phyloP scores from a whole-genome alignment of 1,140 invertebrate species.

The Cotesia typhae region DNA sequence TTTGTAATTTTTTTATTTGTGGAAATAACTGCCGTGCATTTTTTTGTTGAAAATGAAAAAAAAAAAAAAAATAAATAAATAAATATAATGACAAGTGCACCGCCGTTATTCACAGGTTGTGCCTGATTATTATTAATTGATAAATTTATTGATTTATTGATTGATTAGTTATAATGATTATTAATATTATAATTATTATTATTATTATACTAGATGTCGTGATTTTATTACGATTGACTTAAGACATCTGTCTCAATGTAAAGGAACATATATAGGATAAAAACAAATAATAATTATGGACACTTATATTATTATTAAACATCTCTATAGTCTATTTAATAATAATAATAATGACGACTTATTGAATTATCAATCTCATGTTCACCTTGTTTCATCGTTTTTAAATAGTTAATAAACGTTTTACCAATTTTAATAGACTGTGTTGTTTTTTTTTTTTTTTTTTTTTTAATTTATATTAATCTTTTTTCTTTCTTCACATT shows the following conservation, averaged over 20 bases:
- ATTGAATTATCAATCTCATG: conserved; percentile 66
- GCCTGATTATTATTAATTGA: conserved; percentile 40
- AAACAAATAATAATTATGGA: conserved; percentile 55
- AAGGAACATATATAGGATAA: conserved; percentile 42
- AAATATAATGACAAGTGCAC: conserved; percentile 20
- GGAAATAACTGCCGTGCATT: conserved; percentile 24
- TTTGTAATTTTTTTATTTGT: conserved; percentile 25
- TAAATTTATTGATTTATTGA: conserved; percentile 9
- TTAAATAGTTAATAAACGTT: conserved; percentile 67
- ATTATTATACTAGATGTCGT: conserved; percentile 37
- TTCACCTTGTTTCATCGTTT: conserved; percentile 66
- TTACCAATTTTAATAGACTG: conserved; percentile 60
- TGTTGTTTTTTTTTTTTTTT: neutral
- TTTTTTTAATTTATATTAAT: neutral
- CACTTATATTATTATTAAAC: conserved; percentile 55
- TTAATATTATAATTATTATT: conserved; percentile 8
- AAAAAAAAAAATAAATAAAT: neutral
- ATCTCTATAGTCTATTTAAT: conserved; percentile 66
- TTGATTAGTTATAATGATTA: neutral
- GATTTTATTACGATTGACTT: conserved; percentile 41
- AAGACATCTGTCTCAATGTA: conserved; percentile 50
- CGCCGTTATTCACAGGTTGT: conserved; percentile 39
- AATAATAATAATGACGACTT: conserved; percentile 57
- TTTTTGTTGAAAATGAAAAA: conserved; percentile 25
- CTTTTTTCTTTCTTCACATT: no score